Percentiles rank a stretch among this genome's conserved stretches.
These are phyloP conservation scores for Tetrao urogallus DNA, from an alignment of 2,113 vertebrate species.

Conservation along the genomic window DNA sequence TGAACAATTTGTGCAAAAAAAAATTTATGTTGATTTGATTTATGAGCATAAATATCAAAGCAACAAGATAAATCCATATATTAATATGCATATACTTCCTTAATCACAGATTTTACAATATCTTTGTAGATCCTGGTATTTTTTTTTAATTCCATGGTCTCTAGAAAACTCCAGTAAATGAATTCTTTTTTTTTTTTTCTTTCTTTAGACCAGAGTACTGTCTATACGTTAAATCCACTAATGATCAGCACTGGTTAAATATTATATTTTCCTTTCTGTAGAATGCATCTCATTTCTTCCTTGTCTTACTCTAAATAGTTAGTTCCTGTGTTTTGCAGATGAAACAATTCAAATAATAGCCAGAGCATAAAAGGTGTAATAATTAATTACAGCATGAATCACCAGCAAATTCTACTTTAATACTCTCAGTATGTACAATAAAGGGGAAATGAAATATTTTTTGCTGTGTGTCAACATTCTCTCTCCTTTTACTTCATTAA, in stretches of 20 bases:
- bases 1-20: neutral
- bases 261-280: neutral
- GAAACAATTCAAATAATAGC: slow-evolving; percentile 47
- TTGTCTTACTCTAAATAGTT: neutral
- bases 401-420: slow-evolving; percentile 64
- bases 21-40: slow-evolving; percentile 26
- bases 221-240: neutral
- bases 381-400: slow-evolving; percentile 70
- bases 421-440: slow-evolving; percentile 59
- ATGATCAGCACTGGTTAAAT: neutral
- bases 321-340: slow-evolving; percentile 41
- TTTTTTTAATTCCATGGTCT: neutral
- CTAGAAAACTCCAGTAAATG: neutral
- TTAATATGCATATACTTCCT: neutral
- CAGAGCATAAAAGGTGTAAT: slow-evolving; percentile 55
- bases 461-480: slow-evolving; percentile 74
- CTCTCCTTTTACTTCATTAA: slow-evolving; percentile 78
- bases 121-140: neutral
- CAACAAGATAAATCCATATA: neutral
- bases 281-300: neutral
- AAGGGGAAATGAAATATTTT: slow-evolving; percentile 48
- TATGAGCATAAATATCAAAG: neutral
- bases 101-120: neutral
- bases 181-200: neutral
- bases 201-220: neutral